Percentiles rank a stretch among this genome's conserved stretches.
phyloP scores from a whole-genome alignment of 2,113 vertebrate genomes.

The Taxidea taxus region DNA sequence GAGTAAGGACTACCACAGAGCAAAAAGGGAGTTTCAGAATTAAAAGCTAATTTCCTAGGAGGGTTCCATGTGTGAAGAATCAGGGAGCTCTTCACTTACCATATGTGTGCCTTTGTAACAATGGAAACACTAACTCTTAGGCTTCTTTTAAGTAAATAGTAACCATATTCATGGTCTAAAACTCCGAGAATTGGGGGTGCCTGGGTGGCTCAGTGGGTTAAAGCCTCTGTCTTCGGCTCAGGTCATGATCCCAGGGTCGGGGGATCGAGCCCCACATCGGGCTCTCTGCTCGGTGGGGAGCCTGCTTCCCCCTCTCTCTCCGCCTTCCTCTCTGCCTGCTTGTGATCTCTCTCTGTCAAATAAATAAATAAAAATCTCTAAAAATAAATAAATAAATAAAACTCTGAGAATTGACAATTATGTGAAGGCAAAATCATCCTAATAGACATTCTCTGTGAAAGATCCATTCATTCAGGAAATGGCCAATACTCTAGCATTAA shows the following conservation, averaged over 20 bases:
- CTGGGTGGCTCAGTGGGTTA: too few species aligned
- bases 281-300: too few species aligned
- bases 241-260: too few species aligned
- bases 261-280: too few species aligned
- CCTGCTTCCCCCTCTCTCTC: too few species aligned
- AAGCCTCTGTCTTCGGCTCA: too few species aligned
- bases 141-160: background rate
- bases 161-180: background rate
- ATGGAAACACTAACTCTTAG: background rate
- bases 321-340: too few species aligned
- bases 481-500: background rate
- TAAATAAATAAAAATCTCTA: too few species aligned
- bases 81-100: background rate
- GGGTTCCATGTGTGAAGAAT: slow-evolving; percentile 5
- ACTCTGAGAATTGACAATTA: background rate
- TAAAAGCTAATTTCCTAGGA: background rate
- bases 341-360: too few species aligned
- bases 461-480: background rate
- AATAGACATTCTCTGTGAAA: background rate
- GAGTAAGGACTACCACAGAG: background rate
- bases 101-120: background rate
- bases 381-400: too few species aligned
- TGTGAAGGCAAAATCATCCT: background rate
- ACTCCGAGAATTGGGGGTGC: background rate
- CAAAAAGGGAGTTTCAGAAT: background rate